Evolutionary conservation across 2,797 vertebrate species (phyloP).

Genomic region (Poecilia gillii): DNA sequence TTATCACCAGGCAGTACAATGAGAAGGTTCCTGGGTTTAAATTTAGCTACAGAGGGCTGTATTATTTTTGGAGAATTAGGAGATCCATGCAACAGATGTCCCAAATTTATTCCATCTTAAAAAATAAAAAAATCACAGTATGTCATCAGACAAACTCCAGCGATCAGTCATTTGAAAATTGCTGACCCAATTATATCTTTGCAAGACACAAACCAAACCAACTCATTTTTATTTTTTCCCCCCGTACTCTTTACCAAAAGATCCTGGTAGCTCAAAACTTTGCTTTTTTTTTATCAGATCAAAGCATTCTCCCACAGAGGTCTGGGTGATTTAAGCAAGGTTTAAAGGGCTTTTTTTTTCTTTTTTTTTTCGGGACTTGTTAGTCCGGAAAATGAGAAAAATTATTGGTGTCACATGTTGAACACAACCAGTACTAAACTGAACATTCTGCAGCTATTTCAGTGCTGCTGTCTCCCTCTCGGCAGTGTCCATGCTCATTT

Average conservation of each 20-base stretch:
- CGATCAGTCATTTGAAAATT: neutral
- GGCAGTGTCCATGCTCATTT: neutral
- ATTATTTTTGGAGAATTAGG: neutral
- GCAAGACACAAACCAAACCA: neutral
- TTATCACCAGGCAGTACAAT: neutral
- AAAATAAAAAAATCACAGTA: neutral
- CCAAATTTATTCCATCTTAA: neutral
- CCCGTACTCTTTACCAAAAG: neutral
- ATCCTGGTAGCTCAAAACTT: neutral
- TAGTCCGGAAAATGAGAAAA: neutral
- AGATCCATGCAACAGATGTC: neutral
- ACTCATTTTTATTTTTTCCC: neutral
- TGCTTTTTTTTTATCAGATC: neutral
- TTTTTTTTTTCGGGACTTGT: neutral
- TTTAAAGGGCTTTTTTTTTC: neutral
- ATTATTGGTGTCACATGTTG: neutral
- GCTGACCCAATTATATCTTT: neutral
- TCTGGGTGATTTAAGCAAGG: neutral
- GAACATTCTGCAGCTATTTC: constrained; percentile 1
- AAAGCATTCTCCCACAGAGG: neutral
- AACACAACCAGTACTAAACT: neutral
- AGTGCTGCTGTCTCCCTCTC: neutral
- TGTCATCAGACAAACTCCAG: neutral
- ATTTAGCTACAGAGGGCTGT: neutral
- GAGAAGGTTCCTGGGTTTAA: neutral